Evolutionary conservation across 1,140 invertebrate genomes (phyloP).

Genomic region (Chironomus tepperi): DNA sequence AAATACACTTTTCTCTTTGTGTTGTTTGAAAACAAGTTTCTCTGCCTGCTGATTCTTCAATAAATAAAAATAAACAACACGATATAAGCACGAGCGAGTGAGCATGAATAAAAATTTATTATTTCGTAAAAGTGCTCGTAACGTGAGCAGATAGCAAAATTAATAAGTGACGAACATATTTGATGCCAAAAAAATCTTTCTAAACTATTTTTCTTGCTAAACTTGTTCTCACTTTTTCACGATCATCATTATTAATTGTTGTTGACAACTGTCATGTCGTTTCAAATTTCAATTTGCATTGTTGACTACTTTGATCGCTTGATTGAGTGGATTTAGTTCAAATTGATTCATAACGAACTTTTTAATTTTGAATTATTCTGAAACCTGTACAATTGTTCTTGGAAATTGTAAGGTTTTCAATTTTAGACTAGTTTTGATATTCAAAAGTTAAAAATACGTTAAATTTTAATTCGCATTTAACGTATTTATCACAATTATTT

Average conservation of each 20-base stretch:
- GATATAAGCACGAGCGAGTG: slow-evolving; percentile 11
- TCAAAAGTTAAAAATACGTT: no score
- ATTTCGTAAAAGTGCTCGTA: neutral
- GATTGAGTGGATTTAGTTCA: no score
- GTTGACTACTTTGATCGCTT: no score
- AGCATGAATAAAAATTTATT: neutral
- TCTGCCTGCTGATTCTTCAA: neutral
- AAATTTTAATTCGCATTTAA: no score
- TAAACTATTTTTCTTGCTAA: neutral
- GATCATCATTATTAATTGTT: neutral
- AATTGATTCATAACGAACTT: no score
- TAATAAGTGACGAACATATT: neutral
- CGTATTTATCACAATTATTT: no score
- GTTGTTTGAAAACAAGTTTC: neutral
- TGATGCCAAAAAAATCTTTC: neutral
- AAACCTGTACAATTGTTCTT: no score
- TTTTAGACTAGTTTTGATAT: no score
- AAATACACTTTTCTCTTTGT: neutral
- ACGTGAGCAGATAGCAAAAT: slow-evolving; percentile 6
- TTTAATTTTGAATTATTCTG: no score
- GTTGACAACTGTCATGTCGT: neutral
- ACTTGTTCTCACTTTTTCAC: neutral
- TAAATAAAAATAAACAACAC: slow-evolving; percentile 14
- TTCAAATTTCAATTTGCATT: no score
- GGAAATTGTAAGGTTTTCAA: no score